These are phyloP conservation scores for Meloe dianella DNA, from an alignment of 2,888 invertebrate species.

Conservation along the genomic window DNA sequence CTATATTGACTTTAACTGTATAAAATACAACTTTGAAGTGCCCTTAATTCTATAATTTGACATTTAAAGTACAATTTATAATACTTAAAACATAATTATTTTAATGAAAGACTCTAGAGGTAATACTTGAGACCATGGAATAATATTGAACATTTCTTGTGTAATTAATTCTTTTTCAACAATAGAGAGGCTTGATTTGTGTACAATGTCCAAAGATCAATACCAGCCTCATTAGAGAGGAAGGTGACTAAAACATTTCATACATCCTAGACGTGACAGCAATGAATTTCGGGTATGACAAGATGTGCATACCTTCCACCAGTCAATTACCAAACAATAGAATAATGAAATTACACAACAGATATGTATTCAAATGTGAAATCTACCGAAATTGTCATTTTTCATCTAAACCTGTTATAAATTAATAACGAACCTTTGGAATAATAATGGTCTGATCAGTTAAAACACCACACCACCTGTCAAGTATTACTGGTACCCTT, in stretches of 20 bases:
- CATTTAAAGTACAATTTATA: neutral
- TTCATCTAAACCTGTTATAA: too few species aligned
- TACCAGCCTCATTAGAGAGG: neutral
- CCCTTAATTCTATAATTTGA: too few species aligned
- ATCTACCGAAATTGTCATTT: neutral
- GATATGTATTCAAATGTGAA: neutral
- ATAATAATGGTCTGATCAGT: conserved; percentile 38
- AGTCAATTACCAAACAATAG: conserved; percentile 1
- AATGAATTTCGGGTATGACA: neutral
- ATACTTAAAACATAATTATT: neutral
- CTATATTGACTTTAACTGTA: neutral
- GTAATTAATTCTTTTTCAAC: neutral
- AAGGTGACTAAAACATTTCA: conserved; percentile 4
- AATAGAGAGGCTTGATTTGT: neutral
- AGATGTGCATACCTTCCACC: neutral
- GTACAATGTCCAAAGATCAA: neutral
- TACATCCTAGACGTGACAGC: neutral
- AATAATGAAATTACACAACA: neutral
- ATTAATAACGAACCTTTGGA: too few species aligned
- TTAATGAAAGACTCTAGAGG: too few species aligned
- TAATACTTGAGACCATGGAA: neutral
- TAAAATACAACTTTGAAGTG: neutral
- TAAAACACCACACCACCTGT: conserved; percentile 45
- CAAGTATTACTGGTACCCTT: conserved; percentile 46
- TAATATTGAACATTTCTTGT: neutral